Evolutionary conservation across 2,113 vertebrate genomes (phyloP).

Genomic region (Microcebus tavaratra): DNA sequence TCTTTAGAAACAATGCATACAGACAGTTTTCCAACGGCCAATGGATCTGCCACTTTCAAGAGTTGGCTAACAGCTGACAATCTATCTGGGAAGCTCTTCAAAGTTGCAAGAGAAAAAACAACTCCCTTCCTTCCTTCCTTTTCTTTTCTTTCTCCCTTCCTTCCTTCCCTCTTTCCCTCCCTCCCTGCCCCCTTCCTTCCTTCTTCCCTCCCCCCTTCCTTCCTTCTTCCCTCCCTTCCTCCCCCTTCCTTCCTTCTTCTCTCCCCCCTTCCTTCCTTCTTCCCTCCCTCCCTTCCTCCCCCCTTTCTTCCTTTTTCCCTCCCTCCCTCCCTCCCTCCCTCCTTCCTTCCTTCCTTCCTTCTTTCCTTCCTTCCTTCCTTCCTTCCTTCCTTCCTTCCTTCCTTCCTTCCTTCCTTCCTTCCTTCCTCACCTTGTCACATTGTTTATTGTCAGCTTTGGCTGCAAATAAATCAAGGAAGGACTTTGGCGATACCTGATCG

Average conservation of each 20-base stretch:
- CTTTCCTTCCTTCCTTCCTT: too few relatives aligned
- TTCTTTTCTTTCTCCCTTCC: background rate
- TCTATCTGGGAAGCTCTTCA: constrained; percentile 49
- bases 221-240: too few relatives aligned
- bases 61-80: constrained; percentile 28
- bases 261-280: background rate
- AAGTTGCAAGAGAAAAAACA: background rate
- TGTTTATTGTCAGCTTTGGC: constrained; percentile 47
- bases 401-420: too few relatives aligned
- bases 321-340: background rate
- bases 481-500: constrained; percentile 24
- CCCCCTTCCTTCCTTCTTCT: background rate
- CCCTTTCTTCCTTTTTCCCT: too few relatives aligned
- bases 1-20: constrained; percentile 44
- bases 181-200: rapidly evolving
- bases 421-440: constrained; percentile 41
- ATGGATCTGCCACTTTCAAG: constrained; percentile 45
- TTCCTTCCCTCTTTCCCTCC: background rate
- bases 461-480: constrained; percentile 53
- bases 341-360: rapidly evolving
- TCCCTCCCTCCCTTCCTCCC: too few relatives aligned
- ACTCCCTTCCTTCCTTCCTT: background rate
- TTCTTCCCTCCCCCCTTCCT: rapidly evolving
- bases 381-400: background rate
- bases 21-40: background rate